phyloP scores from a whole-genome alignment of 2,797 vertebrate species.

The Halcyon chelicuti region DNA sequence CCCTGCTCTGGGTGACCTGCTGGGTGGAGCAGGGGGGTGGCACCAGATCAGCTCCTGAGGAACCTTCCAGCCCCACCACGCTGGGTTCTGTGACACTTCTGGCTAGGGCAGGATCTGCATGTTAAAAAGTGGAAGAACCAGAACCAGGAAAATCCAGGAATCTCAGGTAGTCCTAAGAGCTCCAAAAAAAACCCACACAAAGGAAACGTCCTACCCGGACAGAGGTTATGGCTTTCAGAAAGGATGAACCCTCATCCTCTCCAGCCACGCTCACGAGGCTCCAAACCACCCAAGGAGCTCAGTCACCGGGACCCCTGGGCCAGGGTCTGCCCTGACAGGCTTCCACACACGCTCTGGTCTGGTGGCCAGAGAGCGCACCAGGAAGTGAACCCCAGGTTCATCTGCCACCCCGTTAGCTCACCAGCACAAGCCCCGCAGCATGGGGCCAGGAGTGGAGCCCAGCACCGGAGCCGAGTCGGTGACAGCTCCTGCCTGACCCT shows the following conservation, averaged over 20 bases:
- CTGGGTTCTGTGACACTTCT: not conserved
- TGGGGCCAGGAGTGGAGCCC: not conserved
- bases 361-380: not conserved
- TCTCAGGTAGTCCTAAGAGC: not conserved
- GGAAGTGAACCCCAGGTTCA: not conserved
- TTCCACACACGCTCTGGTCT: not conserved
- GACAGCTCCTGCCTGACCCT: not conserved
- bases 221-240: fast-evolving
- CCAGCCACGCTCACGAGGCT: not conserved
- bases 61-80: too few species aligned
- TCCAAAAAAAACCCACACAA: not conserved
- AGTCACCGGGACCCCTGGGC: fast-evolving
- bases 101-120: not conserved
- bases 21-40: too few species aligned
- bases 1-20: too few species aligned
- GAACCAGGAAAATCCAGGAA: not conserved
- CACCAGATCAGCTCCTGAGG: too few species aligned
- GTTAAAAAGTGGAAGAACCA: not conserved
- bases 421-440: not conserved
- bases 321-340: not conserved
- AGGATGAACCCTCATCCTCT: not conserved
- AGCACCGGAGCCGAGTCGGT: fast-evolving
- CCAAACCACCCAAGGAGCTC: fast-evolving
- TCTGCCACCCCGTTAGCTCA: not conserved
- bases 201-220: fast-evolving